Base-by-base conservation (phyloP, 2,797 vertebrate species). In the Clarias pachynema region DNA sequence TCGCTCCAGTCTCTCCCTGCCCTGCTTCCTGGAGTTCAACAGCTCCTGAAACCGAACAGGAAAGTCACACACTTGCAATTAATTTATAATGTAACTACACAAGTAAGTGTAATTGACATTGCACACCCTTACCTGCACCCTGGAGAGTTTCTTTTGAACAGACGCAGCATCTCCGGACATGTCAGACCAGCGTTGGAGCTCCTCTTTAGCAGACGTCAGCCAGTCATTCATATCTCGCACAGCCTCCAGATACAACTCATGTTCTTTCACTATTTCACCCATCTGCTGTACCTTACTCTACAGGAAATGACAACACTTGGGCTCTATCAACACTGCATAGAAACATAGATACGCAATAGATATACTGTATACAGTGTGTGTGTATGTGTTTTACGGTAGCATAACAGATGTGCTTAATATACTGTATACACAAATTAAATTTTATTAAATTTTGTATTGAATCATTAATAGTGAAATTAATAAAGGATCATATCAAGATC, bases 151-250 rank as follows among this genome's bases (percentile, higher is more conserved):
- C 88, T 96, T 97, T 90, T 97, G 95, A 81, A 96, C 91, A 24
- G 96, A 94, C 24, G 93, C 31, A 0, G 96, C 95, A 88, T 99
- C 97, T 89, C 97, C 98, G 24, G 97, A 97, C 78, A 96, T 86
- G 87, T 99, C 98, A 0, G 96, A 97, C 98, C 98, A 99, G 79
- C 98, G 97, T 74, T 99, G 97, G 20, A 99, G 96, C 88, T 99
- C 98, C 91, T 99, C 98, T 91, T 98, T 98, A 26, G 97, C 98
- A 18, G 96, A 99, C 84, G 97, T 94, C 69, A 99, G 96, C 98
- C 98, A 99, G 88, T 99, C 98, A 0, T 96, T 97, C 91, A 98
- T 96, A 89, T 99, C 98, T 88, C 98, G 96, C 65, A 99, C 96
- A 3, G 98, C 95, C 72, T 97, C 97, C 1, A 98, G 89, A 68